Evolutionary conservation across 2,797 vertebrate genomes (phyloP).

Genomic region (Pantherophis alleghaniensis): DNA sequence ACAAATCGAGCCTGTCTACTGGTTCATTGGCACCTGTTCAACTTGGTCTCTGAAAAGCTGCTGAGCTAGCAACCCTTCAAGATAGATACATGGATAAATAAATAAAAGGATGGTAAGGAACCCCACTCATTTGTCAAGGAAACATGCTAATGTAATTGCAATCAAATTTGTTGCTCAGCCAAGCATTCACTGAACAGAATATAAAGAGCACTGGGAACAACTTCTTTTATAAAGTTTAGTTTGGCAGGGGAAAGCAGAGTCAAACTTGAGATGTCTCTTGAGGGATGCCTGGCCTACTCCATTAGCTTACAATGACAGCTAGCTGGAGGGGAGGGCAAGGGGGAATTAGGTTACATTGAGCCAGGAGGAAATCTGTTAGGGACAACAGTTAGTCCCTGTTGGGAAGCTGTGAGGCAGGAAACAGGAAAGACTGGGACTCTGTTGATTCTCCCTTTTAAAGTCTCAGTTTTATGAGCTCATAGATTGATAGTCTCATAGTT

Average conservation of each 20-base stretch:
- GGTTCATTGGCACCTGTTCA: slow-evolving; percentile 26
- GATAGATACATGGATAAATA: slow-evolving; percentile 1
- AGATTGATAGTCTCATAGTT: slow-evolving; percentile 40
- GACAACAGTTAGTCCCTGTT: slow-evolving; percentile 10
- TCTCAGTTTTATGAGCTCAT: slow-evolving; percentile 52
- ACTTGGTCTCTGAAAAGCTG: slow-evolving; percentile 1
- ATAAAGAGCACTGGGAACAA: slow-evolving; percentile 24
- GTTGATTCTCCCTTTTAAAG: slow-evolving; percentile 34
- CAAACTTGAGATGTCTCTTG: slow-evolving; percentile 33
- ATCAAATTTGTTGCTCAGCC: slow-evolving; percentile 33
- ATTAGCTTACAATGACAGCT: slow-evolving; percentile 35
- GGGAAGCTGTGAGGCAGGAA: slow-evolving; percentile 49
- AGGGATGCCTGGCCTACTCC: slow-evolving; percentile 12
- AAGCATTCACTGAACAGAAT: slow-evolving; percentile 36
- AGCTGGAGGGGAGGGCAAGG: neutral
- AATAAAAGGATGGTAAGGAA: slow-evolving; percentile 33
- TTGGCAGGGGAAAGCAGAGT: slow-evolving; percentile 36
- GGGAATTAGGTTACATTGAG: slow-evolving; percentile 30
- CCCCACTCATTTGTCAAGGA: slow-evolving; percentile 43
- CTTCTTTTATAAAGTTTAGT: slow-evolving; percentile 45
- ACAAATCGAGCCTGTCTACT: slow-evolving; percentile 3
- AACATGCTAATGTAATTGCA: slow-evolving; percentile 39
- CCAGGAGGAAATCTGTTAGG: slow-evolving; percentile 39
- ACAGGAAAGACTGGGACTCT: slow-evolving; percentile 51
- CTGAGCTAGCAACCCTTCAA: slow-evolving; percentile 38